These are phyloP conservation scores for Eupleurogrammus muticus DNA, from an alignment of 2,797 vertebrate species.

Conservation along the genomic window DNA sequence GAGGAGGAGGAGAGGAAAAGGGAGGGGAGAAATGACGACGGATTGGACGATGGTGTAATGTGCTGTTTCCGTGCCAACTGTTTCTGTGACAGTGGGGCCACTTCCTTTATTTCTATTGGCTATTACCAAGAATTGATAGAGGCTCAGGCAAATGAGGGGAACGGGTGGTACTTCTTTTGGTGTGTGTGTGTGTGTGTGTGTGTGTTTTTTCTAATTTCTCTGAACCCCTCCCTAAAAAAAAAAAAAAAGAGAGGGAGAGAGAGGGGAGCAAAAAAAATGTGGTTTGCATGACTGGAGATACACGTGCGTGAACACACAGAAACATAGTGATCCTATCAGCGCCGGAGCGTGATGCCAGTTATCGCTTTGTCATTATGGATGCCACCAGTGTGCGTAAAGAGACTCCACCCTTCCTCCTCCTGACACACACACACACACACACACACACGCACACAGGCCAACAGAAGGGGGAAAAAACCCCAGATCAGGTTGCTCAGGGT, in stretches of 20 bases:
- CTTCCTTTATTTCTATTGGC: conserved; percentile 84
- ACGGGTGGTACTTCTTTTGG: conserved; percentile 43
- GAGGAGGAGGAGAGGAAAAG: conserved; percentile 41
- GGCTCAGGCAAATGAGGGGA: conserved; percentile 74
- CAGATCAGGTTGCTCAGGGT: conserved; percentile 66
- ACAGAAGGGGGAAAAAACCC: conserved; percentile 42
- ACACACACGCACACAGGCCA: conserved; percentile 39
- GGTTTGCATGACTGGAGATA: conserved; percentile 29
- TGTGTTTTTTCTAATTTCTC: conserved; percentile 40
- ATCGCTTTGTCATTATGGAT: conserved; percentile 64
- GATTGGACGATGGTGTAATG: conserved; percentile 84
- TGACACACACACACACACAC: conserved; percentile 39
- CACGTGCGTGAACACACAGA: conserved; percentile 51
- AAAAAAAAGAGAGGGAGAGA: too few species aligned
- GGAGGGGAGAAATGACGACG: conserved; percentile 80
- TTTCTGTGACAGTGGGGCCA: conserved; percentile 84
- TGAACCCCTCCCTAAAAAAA: neutral
- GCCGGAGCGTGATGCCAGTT: conserved; percentile 36
- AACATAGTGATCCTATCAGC: conserved; percentile 21
- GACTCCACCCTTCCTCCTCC: conserved; percentile 55
- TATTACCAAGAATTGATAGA: conserved; percentile 72
- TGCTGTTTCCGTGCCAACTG: conserved; percentile 89
- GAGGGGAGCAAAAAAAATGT: neutral
- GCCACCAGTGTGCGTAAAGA: conserved; percentile 55
- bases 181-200: conserved; percentile 1